These are phyloP conservation scores for Neostethus bicornis DNA, from an alignment of 2,797 vertebrate species.

Conservation along the genomic window DNA sequence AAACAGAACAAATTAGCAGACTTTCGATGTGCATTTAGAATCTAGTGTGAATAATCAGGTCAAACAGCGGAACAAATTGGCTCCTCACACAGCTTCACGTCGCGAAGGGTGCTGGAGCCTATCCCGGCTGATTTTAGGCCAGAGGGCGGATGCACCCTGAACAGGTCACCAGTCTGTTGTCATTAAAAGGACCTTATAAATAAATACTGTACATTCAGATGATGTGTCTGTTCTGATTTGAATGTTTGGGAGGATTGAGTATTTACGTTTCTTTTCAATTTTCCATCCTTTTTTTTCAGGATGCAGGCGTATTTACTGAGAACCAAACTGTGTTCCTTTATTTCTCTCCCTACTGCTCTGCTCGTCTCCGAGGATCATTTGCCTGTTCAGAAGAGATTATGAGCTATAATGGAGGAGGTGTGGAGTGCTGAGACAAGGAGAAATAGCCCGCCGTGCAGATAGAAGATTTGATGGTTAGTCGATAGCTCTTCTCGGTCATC, in stretches of 20 bases:
- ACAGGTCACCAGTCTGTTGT: too few relatives aligned
- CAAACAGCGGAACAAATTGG: too few relatives aligned
- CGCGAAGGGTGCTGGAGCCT: too few relatives aligned
- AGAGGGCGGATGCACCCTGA: too few relatives aligned
- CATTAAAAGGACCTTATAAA: too few relatives aligned
- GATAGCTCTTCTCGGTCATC: constrained; percentile 82
- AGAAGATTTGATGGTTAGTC: constrained; percentile 92
- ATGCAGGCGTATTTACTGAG: constrained; percentile 33
- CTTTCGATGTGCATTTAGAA: too few relatives aligned
- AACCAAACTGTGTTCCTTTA: constrained; percentile 20
- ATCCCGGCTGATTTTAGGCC: too few relatives aligned
- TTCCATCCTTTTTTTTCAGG: constrained; percentile 5
- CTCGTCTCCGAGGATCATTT: constrained; percentile 79
- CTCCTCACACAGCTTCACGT: too few relatives aligned
- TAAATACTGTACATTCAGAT: too few relatives aligned
- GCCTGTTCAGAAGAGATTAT: constrained; percentile 82
- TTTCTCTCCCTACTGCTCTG: constrained; percentile 16
- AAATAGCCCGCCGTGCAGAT: constrained; percentile 82
- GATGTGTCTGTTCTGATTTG: too few relatives aligned
- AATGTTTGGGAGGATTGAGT: neutral
- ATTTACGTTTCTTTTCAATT: neutral
- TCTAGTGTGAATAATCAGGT: too few relatives aligned
- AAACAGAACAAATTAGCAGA: too few relatives aligned
- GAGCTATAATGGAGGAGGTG: constrained; percentile 81
- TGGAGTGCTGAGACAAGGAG: constrained; percentile 88